Conservation (phyloP, 1,140 invertebrate species). For the Trypoxylus dichotomus region DNA sequence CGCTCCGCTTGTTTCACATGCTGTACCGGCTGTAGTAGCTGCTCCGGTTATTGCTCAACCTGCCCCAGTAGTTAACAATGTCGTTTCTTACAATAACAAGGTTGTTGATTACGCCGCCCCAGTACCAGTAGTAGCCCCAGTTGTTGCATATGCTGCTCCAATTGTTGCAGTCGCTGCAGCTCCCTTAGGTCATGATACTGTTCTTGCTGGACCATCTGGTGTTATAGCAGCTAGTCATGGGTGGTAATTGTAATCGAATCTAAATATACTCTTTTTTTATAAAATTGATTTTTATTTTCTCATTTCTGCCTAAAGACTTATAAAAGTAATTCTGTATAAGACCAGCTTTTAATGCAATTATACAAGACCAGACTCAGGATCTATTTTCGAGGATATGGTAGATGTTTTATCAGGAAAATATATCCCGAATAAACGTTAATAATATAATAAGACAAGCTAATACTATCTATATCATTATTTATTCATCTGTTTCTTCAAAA, state of each 20-base stretch:
- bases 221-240: neutral
- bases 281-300: neutral
- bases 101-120: conserved; percentile 18
- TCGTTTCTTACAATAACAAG: neutral
- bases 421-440: too few species aligned
- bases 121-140: neutral
- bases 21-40: conserved; percentile 6
- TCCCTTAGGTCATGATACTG: neutral
- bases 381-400: too few species aligned
- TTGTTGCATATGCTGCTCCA: neutral
- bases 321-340: too few species aligned
- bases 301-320: too few species aligned
- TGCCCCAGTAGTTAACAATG: neutral
- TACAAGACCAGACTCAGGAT: too few species aligned
- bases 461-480: too few species aligned
- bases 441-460: too few species aligned
- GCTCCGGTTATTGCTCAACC: conserved; percentile 2
- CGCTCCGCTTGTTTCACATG: conserved; percentile 1
- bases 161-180: conserved; percentile 18
- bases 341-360: too few species aligned
- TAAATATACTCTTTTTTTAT: conserved; percentile 9
- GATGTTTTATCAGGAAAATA: too few species aligned
- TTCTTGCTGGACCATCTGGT: conserved; percentile 26
- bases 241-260: neutral
- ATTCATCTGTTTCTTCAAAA: too few species aligned